Base-by-base conservation (phyloP, 2,797 vertebrate genomes). In the Dallia pectoralis region DNA sequence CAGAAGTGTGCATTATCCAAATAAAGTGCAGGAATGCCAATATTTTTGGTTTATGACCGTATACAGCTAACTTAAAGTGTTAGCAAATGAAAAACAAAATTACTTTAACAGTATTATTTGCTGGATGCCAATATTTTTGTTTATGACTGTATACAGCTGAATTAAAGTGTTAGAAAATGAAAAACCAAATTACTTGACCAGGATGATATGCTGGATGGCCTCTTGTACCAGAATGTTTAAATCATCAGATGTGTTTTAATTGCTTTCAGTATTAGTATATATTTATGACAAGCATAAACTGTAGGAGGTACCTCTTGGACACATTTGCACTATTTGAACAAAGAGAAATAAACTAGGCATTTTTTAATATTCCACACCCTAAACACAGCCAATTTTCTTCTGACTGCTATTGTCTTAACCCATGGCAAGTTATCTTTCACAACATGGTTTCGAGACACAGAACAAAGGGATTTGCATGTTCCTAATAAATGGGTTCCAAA, bases 321-420 rank as follows among this genome's bases (percentile, higher is more conserved):
- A 72, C 27, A 36, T 51, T 47, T 49, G 29, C 33, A n/a, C 19
- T 22, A 32, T 56, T 72, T 53, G 53, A 74, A 61, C 67, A 56
- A 73, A 75, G 70, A 70, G 32, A 56, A 77, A 25, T 59, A 40
- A 62, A 27, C 51, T 27, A 51, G 66, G 67, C 48, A 74, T 80
- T 77, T 25, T n/a, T 15, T 22, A 71, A 27, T 53, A 59, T 69
- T 44, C 56, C 71, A 64, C 66, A 62, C 30, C 11, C 30, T 32
- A 15, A 16, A 65, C 27, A 69, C 71, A 69, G 4, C 49, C 59
- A 47, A 47, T 32, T 27, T 68, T 16, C 47, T 65, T 15, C 27
- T 22, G 49, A 33, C 0, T 71, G 12, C 14, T 36, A 15, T 56
- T 67, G 8, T 68, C n/a, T 44, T 70, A 74, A 76, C 29, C 4